Evolutionary conservation across 2,797 vertebrate genomes (phyloP).

Genomic region (Hipposideros larvatus): DNA sequence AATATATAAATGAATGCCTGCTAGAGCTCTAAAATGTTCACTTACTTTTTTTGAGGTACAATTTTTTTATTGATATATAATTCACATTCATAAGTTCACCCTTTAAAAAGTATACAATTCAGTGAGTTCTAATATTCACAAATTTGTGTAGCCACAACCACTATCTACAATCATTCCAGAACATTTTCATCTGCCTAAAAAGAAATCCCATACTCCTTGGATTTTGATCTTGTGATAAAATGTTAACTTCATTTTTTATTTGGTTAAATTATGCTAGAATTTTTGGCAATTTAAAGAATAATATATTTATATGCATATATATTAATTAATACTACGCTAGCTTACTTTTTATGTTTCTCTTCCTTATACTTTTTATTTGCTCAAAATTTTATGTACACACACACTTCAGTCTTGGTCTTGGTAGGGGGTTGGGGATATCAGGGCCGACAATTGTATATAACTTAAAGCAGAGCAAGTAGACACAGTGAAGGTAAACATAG

Average conservation of each 20-base stretch:
- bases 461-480: not conserved
- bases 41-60: not conserved
- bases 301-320: not conserved
- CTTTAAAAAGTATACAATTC: not conserved
- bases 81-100: not conserved
- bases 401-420: not conserved
- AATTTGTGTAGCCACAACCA: not conserved
- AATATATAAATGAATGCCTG: not conserved
- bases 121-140: not conserved
- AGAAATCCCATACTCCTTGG: not conserved
- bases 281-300: conserved; percentile 19
- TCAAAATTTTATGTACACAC: not conserved
- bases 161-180: not conserved
- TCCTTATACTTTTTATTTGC: conserved; percentile 1
- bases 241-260: conserved; percentile 34
- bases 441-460: not conserved
- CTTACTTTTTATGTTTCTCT: not conserved
- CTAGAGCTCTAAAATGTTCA: not conserved
- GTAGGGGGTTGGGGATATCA: not conserved
- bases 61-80: conserved; percentile 22
- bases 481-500: not conserved
- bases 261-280: not conserved
- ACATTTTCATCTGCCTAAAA: not conserved
- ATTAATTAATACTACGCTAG: not conserved
- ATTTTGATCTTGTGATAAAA: conserved; percentile 5